These are phyloP conservation scores for Malurus cyaneus DNA, from an alignment of 2,113 vertebrate species.

Conservation along the genomic window DNA sequence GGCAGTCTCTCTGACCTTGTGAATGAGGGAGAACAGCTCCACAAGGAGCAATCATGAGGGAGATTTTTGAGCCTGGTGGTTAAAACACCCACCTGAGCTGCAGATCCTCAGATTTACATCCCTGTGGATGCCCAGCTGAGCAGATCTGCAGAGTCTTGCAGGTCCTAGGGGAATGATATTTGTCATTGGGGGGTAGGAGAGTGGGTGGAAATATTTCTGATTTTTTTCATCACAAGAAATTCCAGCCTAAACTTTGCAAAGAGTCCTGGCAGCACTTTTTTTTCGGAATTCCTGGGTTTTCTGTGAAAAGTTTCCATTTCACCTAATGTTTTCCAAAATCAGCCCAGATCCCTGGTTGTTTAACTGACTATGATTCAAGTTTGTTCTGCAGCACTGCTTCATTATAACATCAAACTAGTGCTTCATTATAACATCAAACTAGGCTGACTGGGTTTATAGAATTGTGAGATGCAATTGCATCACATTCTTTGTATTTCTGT, in stretches of 20 bases:
- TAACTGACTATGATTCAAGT: neutral
- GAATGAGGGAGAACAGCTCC: neutral
- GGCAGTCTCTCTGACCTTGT: neutral
- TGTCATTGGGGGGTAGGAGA: neutral
- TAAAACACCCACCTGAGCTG: neutral
- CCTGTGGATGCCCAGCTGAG: neutral
- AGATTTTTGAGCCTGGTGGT: neutral
- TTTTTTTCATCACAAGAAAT: neutral
- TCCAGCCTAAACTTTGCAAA: neutral
- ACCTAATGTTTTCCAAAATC: neutral
- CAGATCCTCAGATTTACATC: neutral
- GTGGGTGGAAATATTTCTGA: neutral
- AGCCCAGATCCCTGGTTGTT: neutral
- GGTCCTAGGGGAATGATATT: neutral
- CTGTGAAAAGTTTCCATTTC: neutral
- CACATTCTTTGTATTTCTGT: neutral
- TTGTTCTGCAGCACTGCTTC: neutral
- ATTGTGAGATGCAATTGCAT: neutral
- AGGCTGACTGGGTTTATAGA: neutral
- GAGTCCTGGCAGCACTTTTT: neutral
- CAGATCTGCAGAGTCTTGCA: neutral
- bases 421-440: neutral
- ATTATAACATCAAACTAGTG: neutral
- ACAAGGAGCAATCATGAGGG: neutral
- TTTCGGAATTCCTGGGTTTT: neutral